A percentile compares a stretch with the other conserved stretches of the same genome.
Evolutionary conservation across 2,797 vertebrate species (phyloP).

Genomic region (Notoglanidium macrostoma): DNA sequence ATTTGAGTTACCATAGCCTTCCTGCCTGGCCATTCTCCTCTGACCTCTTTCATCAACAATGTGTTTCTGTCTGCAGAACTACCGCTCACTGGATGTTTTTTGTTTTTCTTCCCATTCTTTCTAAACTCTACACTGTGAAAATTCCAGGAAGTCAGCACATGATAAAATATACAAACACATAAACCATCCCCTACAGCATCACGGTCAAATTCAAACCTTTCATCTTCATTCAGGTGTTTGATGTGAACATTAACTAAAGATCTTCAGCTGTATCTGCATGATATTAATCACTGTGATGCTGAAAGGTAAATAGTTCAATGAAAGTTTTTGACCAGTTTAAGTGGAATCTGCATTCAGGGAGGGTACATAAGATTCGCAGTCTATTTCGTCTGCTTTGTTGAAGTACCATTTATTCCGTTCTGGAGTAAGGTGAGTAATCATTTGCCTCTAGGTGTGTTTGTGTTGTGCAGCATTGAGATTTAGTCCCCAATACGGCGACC

Average conservation of each 20-base stretch:
- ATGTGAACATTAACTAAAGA: not conserved
- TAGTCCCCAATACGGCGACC: not conserved
- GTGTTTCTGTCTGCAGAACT: not conserved
- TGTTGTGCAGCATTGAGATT: not conserved
- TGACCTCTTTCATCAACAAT: not conserved
- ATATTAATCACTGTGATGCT: not conserved
- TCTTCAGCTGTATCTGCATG: not conserved
- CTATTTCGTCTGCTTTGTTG: not conserved
- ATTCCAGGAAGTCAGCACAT: not conserved
- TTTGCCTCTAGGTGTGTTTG: not conserved
- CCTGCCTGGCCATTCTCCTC: not conserved
- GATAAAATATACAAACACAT: not conserved
- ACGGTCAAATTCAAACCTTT: not conserved
- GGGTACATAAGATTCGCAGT: not conserved
- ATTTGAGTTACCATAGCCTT: not conserved
- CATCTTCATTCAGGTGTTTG: not conserved
- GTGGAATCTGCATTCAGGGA: not conserved
- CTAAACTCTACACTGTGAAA: not conserved
- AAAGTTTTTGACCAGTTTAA: not conserved
- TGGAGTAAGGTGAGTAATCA: not conserved
- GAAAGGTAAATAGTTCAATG: not conserved
- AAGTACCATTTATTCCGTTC: not conserved
- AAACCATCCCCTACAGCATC: not conserved
- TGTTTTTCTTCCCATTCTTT: not conserved
- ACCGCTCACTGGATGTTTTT: not conserved